A percentile compares a stretch with the other conserved stretches of the same genome.
These are phyloP conservation scores for Mechanitis messenoides DNA, from an alignment of 2,888 invertebrate genomes.

Conservation along the genomic window DNA sequence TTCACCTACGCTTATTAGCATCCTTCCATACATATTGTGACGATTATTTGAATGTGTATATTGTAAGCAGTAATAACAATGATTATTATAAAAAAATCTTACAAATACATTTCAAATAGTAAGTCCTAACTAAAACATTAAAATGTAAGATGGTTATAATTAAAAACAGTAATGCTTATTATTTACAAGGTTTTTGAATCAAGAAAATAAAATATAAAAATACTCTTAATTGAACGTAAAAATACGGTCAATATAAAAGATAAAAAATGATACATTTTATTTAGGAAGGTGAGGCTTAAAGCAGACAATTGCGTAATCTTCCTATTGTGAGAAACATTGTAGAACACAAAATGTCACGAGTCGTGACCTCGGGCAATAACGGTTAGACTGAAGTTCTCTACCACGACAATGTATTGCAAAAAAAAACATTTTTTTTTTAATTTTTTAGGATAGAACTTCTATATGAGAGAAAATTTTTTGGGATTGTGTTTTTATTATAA, in stretches of 20 bases:
- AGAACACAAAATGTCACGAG: slow-evolving; percentile 39
- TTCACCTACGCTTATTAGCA: slow-evolving; percentile 10
- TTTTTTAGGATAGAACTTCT: too few species aligned
- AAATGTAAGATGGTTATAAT: too few species aligned
- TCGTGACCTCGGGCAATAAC: slow-evolving; percentile 33
- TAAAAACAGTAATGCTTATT: too few species aligned
- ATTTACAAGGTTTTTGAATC: not conserved
- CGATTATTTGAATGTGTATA: not conserved
- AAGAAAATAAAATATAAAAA: not conserved
- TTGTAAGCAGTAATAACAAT: too few species aligned
- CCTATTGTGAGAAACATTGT: slow-evolving; percentile 41
- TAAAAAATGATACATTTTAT: not conserved
- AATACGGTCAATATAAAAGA: not conserved
- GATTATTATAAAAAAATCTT: too few species aligned
- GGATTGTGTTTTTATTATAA: too few species aligned
- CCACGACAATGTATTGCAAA: not conserved
- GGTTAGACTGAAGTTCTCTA: slow-evolving; percentile 13
- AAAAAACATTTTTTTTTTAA: slow-evolving; percentile 1
- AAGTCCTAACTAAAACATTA: too few species aligned
- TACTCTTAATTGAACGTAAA: too few species aligned
- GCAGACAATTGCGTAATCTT: slow-evolving; percentile 51
- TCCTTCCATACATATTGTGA: slow-evolving; percentile 6
- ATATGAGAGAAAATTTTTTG: too few species aligned
- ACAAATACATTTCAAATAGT: too few species aligned
- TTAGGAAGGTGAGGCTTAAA: slow-evolving; percentile 48